Conservation (phyloP, 2,797 vertebrate genomes). For the Pseudomugil gertrudae region DNA sequence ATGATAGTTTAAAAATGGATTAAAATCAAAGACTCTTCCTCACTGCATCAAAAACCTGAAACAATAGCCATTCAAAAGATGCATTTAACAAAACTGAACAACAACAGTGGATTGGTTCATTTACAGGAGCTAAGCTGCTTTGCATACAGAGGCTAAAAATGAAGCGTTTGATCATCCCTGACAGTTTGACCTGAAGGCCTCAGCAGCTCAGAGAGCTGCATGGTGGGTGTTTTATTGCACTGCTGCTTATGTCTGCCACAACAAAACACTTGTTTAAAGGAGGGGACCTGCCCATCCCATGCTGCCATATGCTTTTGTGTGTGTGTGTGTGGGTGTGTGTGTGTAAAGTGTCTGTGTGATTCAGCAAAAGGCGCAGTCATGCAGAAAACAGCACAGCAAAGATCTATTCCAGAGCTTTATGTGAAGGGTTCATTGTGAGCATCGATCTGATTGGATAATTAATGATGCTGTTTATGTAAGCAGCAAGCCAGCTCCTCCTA, state of each 20-base stretch:
- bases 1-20: not conserved
- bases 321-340: slow-evolving; percentile 27
- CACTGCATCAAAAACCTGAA: not conserved
- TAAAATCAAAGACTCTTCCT: not conserved
- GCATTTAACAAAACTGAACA: not conserved
- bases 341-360: slow-evolving; percentile 11
- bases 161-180: slow-evolving; percentile 2
- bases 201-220: slow-evolving; percentile 36
- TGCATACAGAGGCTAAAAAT: slow-evolving; percentile 5
- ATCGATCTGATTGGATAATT: slow-evolving; percentile 77
- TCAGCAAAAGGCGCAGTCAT: slow-evolving; percentile 77
- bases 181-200: slow-evolving; percentile 48
- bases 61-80: not conserved
- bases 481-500: slow-evolving; percentile 27
- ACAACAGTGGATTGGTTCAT: not conserved
- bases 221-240: slow-evolving; percentile 68
- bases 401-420: slow-evolving; percentile 68
- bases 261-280: slow-evolving; percentile 66
- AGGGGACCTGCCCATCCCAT: slow-evolving; percentile 61
- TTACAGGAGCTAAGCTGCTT: not conserved
- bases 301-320: slow-evolving; percentile 51
- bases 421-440: slow-evolving; percentile 60
- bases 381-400: slow-evolving; percentile 77
- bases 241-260: slow-evolving; percentile 50
- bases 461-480: slow-evolving; percentile 76